Percentiles rank a stretch among this genome's conserved stretches.
phyloP scores from a whole-genome alignment of 2,113 vertebrate genomes.

The Capra hircus region DNA sequence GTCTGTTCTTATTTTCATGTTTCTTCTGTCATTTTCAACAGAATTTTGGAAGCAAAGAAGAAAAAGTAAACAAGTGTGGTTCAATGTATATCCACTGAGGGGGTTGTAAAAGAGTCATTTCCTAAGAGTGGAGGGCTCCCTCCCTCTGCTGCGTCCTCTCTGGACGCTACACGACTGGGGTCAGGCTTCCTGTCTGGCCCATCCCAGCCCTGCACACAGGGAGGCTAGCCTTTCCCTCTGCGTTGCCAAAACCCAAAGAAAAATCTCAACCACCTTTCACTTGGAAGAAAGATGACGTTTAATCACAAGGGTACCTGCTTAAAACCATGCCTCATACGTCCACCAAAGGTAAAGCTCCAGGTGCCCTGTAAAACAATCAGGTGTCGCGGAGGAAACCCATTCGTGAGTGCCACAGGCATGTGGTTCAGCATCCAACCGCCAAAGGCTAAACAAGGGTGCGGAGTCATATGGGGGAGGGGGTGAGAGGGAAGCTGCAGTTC shows the following conservation, averaged over 20 bases:
- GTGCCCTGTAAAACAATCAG: neutral
- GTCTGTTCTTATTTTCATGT: neutral
- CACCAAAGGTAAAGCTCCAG: neutral
- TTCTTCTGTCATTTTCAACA: neutral
- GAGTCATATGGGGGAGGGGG: too few relatives aligned
- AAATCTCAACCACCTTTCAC: neutral
- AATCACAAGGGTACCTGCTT: neutral
- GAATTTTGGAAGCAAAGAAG: neutral
- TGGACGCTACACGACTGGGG: neutral
- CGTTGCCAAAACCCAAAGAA: neutral
- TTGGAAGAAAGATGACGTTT: neutral
- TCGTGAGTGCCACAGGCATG: too few relatives aligned
- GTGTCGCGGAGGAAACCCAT: neutral
- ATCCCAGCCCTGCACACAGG: neutral
- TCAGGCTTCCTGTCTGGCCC: neutral
- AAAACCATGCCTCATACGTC: neutral
- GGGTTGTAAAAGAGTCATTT: neutral
- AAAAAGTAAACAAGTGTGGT: neutral
- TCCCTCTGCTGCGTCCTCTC: neutral
- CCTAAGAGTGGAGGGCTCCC: neutral
- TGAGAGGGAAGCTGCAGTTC: rapidly evolving
- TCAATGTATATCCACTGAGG: neutral
- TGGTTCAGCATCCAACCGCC: neutral
- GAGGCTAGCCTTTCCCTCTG: neutral
- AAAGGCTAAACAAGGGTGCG: neutral